Evolutionary conservation across 2,797 vertebrate species (phyloP).

Genomic region (Sternarchorhynchus goeldii): DNA sequence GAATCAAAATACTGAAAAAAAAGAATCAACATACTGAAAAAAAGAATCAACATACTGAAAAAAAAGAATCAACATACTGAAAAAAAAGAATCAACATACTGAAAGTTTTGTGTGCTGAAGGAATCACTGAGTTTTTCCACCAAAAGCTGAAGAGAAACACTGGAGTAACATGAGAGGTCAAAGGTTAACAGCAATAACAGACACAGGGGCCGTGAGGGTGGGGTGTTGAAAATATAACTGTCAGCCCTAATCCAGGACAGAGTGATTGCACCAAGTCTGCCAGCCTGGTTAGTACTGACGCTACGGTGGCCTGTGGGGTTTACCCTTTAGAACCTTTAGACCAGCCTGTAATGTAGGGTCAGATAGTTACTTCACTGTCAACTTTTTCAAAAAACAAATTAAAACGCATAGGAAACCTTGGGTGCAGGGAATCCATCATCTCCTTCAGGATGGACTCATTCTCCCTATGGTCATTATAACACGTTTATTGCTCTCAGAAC

Average conservation of each 20-base stretch:
- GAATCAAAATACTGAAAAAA: background rate
- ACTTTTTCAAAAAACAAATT: no score
- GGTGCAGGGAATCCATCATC: no score
- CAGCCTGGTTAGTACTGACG: no score
- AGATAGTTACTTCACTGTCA: no score
- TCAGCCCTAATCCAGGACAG: no score
- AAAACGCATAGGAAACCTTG: no score
- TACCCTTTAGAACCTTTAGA: background rate
- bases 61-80: background rate
- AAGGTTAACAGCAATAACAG: background rate
- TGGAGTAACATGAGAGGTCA: background rate
- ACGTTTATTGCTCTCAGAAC: no score
- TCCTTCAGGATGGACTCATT: no score
- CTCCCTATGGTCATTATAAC: no score
- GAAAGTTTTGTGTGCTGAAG: background rate
- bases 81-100: background rate
- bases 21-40: background rate
- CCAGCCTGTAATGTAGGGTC: no score
- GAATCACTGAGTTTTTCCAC: background rate
- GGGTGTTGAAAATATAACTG: no score
- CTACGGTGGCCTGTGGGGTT: background rate
- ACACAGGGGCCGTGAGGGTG: background rate
- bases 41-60: background rate
- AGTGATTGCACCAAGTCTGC: no score
- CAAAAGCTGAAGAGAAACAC: background rate